Conservation (phyloP, 2,113 vertebrate species). For the Egretta garzetta region DNA sequence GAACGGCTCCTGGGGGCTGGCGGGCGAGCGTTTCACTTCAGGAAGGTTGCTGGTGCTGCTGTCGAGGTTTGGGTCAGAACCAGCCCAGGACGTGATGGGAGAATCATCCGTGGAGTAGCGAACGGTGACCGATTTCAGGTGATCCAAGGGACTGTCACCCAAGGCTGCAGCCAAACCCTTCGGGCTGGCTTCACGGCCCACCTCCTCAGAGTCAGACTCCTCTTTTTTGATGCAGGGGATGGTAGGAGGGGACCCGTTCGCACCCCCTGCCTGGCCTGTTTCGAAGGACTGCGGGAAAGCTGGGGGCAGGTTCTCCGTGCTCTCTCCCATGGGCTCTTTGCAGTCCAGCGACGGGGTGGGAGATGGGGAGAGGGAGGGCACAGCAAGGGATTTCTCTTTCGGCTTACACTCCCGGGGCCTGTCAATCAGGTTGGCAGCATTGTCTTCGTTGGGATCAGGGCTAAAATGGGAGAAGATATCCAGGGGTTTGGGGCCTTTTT, state of each 20-base stretch:
- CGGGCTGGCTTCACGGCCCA: background rate
- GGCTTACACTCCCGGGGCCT: constrained; percentile 2
- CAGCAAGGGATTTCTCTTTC: constrained; percentile 49
- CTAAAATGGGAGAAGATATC: constrained; percentile 76
- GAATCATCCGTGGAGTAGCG: background rate
- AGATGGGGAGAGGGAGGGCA: constrained; percentile 45
- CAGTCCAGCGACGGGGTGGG: background rate
- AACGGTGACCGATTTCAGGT: background rate
- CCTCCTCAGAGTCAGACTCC: constrained; percentile 12
- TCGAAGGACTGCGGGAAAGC: background rate
- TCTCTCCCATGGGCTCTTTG: background rate
- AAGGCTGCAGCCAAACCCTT: background rate
- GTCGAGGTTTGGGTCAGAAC: background rate
- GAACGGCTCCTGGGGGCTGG: background rate
- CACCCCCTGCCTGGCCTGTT: rapidly evolving
- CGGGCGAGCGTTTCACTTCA: background rate
- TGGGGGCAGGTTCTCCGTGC: rapidly evolving
- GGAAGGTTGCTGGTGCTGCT: background rate
- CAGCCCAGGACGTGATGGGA: background rate
- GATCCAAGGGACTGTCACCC: background rate
- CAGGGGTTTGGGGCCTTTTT: constrained; percentile 59
- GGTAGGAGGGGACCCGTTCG: rapidly evolving
- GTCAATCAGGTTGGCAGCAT: constrained; percentile 24
- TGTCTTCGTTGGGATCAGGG: constrained; percentile 27
- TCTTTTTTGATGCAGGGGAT: constrained; percentile 31